Base-by-base conservation (phyloP, 2,888 invertebrate genomes). In the Tinea trinotella region DNA sequence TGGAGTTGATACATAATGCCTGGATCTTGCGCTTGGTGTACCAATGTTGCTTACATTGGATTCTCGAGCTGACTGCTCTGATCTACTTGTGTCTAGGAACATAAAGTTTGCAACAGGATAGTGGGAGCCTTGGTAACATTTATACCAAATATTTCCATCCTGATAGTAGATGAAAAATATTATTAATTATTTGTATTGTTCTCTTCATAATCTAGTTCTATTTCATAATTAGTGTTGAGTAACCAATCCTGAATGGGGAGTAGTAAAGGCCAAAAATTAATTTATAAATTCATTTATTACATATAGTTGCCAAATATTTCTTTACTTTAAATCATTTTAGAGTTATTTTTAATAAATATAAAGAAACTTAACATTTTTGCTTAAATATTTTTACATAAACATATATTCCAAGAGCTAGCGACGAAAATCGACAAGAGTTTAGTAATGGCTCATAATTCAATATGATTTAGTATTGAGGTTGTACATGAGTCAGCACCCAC, bases 51-150 rank as follows among this genome's bases (percentile, higher is more conserved):
- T 13, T 13, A n/a, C 15, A 15, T 15, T 24, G 3, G 30, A 30
- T 30, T 30, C 9, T 22, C 12, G 52, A 52, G 15, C 13, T 1
- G 17, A 4, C 7, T 30, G 2, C 2, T n/a, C n/a, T n/a, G n/a
- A n/a, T n/a, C n/a, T n/a, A n/a, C n/a, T n/a, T n/a, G n/a, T n/a
- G 19, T 82, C 77, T 62, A 78, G 57, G 57, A 80, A 79, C n/a
- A 71, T 67, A 70, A 78, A 84, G 57, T 70, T 74, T 55, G 68
- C 66, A 12, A 70, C 71, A 57, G 84, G 85, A 68, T 77, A 76
- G 67, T 66, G 76, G 60, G 62, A 69, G 63, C 70, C 76, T 67
- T 84, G 85, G 68, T 82, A 83, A 63, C 85, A 85, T 63, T 73
- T 67, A 66, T 80, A 75, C 84, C 85, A 84, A 61, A 67, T 60